Percentiles rank a stretch among this genome's conserved stretches.
Evolutionary conservation across 1,140 invertebrate genomes (phyloP).

Genomic region (Archegozetes longisetosus): DNA sequence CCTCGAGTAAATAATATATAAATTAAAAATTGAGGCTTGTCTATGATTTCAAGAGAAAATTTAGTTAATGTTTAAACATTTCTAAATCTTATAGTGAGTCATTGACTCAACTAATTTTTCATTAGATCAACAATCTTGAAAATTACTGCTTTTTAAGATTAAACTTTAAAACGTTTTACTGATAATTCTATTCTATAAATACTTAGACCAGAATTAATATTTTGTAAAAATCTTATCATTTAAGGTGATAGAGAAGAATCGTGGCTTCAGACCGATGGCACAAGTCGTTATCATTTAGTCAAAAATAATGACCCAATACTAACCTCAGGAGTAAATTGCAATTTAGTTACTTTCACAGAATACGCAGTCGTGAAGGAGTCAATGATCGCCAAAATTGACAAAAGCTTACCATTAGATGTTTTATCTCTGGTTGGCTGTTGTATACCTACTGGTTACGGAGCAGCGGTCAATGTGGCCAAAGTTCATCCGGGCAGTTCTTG

Average conservation of each 20-base stretch:
- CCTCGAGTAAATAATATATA: too few species aligned
- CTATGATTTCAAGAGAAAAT: too few species aligned
- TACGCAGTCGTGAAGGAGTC: slow-evolving; percentile 56
- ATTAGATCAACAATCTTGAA: too few species aligned
- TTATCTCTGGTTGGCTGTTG: slow-evolving; percentile 91
- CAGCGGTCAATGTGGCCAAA: slow-evolving; percentile 83
- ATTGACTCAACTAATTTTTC: too few species aligned
- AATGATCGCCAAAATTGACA: neutral
- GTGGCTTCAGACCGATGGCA: slow-evolving; percentile 75
- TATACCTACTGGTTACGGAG: slow-evolving; percentile 72
- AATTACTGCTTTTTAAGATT: too few species aligned
- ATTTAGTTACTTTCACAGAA: slow-evolving; percentile 60
- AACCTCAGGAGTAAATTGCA: neutral
- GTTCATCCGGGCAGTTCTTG: slow-evolving; percentile 59
- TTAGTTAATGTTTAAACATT: too few species aligned
- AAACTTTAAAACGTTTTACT: too few species aligned
- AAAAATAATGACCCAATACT: slow-evolving; percentile 48
- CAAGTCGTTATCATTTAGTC: slow-evolving; percentile 85
- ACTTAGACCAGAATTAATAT: too few species aligned
- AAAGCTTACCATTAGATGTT: slow-evolving; percentile 64
- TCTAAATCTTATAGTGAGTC: too few species aligned
- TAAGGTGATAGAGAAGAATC: slow-evolving; percentile 79
- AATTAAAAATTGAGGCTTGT: too few species aligned
- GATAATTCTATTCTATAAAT: too few species aligned
- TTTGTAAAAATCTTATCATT: too few species aligned